phyloP scores from a whole-genome alignment of 2,888 invertebrate species.

The Caenorhabditis drosophilae region DNA sequence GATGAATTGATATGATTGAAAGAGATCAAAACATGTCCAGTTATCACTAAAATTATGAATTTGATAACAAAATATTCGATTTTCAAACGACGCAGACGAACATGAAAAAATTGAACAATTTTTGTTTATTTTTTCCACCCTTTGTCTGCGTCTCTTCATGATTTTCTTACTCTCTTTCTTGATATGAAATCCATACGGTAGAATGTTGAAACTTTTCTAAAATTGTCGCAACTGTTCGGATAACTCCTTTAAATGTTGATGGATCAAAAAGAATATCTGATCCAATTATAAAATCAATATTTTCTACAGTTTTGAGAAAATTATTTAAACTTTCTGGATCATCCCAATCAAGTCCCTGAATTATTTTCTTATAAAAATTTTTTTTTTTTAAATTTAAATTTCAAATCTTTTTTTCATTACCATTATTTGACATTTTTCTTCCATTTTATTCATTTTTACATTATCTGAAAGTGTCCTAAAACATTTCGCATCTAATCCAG shows the following conservation, averaged over 20 bases:
- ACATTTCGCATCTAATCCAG: conserved; percentile 20
- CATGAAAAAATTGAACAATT: conserved; percentile 13
- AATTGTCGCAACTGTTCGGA: conserved; percentile 43
- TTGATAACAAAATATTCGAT: too few species aligned
- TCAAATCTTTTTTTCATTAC: too few species aligned
- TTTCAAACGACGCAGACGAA: too few species aligned
- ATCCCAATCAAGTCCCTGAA: conserved; percentile 47
- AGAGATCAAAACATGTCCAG: conserved; percentile 31
- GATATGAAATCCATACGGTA: conserved; percentile 55
- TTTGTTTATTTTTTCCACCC: neutral
- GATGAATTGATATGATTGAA: conserved; percentile 20
- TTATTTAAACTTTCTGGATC: conserved; percentile 2
- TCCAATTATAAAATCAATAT: conserved; percentile 53
- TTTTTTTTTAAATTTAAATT: neutral
- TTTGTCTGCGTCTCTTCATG: too few species aligned
- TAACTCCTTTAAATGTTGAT: conserved; percentile 48
- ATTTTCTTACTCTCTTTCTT: conserved; percentile 62
- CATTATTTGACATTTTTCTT: conserved; percentile 7
- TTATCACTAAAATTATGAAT: conserved; percentile 44
- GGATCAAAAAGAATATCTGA: conserved; percentile 66
- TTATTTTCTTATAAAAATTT: conserved; percentile 1
- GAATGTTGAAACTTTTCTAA: conserved; percentile 44
- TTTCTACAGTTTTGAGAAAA: conserved; percentile 8
- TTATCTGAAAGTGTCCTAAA: conserved; percentile 38
- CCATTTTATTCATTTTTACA: conserved; percentile 25